Conservation (phyloP, 2,797 vertebrate genomes). For the Argentina silus region DNA sequence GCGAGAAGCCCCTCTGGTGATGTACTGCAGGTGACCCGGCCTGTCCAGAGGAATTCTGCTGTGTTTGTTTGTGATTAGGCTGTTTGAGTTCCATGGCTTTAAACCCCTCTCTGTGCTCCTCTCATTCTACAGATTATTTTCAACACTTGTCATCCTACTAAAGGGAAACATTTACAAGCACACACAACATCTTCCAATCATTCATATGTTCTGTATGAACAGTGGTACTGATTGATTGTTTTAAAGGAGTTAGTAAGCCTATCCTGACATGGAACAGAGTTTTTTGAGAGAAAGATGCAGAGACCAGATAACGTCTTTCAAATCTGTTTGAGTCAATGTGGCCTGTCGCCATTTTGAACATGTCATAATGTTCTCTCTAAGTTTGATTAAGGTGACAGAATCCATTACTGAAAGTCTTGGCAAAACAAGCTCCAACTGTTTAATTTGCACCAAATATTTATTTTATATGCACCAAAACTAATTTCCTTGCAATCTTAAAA, state of each 20-base stretch:
- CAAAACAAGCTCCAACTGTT: background rate
- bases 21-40: constrained; percentile 57
- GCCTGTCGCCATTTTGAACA: constrained; percentile 21
- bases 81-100: background rate
- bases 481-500: background rate
- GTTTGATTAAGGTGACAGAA: constrained; percentile 34
- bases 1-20: constrained; percentile 55
- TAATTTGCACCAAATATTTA: no score
- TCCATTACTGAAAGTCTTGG: constrained; percentile 6
- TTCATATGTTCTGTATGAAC: background rate
- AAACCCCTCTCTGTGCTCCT: background rate
- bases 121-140: constrained; percentile 19
- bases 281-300: no score
- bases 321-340: no score
- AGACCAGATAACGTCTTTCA: background rate
- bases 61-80: background rate
- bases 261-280: background rate
- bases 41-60: constrained; percentile 45
- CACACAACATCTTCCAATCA: background rate
- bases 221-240: background rate
- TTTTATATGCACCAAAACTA: no score
- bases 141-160: background rate
- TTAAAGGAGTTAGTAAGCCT: background rate
- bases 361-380: constrained; percentile 32
- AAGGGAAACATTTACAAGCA: constrained; percentile 9